Base-by-base conservation (phyloP, 2,797 vertebrate genomes). In the Triplophysa yarkandensis region DNA sequence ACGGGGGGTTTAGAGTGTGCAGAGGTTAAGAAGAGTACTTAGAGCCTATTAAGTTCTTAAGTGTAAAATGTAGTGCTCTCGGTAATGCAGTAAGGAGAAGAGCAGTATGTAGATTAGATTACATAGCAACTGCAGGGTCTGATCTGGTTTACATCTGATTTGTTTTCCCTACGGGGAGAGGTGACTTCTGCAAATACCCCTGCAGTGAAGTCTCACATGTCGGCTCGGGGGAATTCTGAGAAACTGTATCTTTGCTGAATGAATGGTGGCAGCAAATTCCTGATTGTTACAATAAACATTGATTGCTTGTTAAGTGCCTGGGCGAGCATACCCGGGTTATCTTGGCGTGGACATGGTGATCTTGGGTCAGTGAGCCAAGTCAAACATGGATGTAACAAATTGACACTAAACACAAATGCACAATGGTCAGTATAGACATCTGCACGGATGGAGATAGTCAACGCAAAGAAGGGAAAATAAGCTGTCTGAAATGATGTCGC, bases 201-300 rank as follows among this genome's bases (percentile, higher is more conserved):
- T 34, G 36, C 62, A 54, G 71, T 68, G 46, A 30, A 2, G 11
- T 48, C 11, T 27, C 65, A 68, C 48, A 0, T 25, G 28, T 6
- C 13, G 50, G 82, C 82, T 88, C 85, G 85, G 77, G 79, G 46
- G 44, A 77, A 78, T 80, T 39, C 6, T 25, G 16, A 66, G 61
- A 76, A 77, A 66, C 3, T 52, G 70, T 57, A 73, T 39, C 71
- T 74, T 60, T 68, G 60, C 63, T 71, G 75, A 80, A 85, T 81
- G 4, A 77, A 73, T 79, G 80, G 48, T 80, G 85, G 85, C 83
- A 81, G 79, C 60, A 64, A 77, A 80, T 81, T 79, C 75, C 14
- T 78, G 54, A 71, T 86, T 81, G 85, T 89, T 86, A 81, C 84
- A 87, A 88, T 84, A 76, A 82, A 83, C 80, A 81, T 83, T 83